Conservation (phyloP, 2,888 invertebrate genomes). For the Heptascelio sp. region DNA sequence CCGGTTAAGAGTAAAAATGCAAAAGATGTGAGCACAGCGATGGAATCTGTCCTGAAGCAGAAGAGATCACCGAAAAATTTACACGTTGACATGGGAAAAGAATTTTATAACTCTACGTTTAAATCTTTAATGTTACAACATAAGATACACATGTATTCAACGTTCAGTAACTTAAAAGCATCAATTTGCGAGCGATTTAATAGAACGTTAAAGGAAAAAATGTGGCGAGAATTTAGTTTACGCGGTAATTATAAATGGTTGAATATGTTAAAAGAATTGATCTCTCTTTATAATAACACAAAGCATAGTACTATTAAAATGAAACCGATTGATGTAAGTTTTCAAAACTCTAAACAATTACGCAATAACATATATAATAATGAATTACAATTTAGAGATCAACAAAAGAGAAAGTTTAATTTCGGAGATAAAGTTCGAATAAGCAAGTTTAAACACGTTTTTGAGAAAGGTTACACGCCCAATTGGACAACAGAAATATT, state of each 20-base stretch:
- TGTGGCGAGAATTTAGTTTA: slow-evolving; percentile 8
- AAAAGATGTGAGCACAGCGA: slow-evolving; percentile 73
- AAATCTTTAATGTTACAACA: background rate
- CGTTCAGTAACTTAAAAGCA: slow-evolving; percentile 4
- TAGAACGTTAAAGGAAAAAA: background rate
- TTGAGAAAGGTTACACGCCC: background rate
- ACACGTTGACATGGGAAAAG: slow-evolving; percentile 7
- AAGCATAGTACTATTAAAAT: slow-evolving; percentile 22
- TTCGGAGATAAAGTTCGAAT: background rate
- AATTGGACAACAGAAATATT: background rate
- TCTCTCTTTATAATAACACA: slow-evolving; percentile 24
- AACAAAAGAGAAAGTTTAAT: background rate
- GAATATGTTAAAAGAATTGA: background rate
- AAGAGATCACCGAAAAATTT: slow-evolving; percentile 52
- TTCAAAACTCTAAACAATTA: slow-evolving; percentile 1
- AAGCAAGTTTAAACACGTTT: background rate
- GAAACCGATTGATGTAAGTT: slow-evolving; percentile 31
- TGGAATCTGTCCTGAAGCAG: slow-evolving; percentile 47
- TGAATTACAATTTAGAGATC: background rate
- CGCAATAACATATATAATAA: background rate
- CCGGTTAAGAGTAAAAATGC: slow-evolving; percentile 59
- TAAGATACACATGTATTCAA: background rate
- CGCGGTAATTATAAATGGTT: background rate
- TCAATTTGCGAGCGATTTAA: background rate
- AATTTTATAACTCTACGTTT: slow-evolving; percentile 6